Conservation (phyloP, 1,140 invertebrate genomes). For the Sarcophaga peregrina region DNA sequence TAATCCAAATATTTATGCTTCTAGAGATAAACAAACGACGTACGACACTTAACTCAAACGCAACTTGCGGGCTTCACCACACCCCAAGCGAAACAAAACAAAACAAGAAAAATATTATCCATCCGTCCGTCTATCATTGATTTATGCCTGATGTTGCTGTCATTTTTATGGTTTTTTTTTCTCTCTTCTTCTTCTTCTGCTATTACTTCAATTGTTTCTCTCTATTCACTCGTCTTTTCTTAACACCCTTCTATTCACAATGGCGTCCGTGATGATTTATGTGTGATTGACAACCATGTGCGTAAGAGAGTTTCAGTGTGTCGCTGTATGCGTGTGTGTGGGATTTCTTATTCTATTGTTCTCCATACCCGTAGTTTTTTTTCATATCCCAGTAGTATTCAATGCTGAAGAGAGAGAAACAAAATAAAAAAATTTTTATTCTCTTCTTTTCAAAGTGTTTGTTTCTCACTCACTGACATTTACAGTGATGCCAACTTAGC, state of each 20-base stretch:
- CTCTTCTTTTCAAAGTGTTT: background rate
- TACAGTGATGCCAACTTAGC: too few species aligned
- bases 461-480: background rate
- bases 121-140: slow-evolving; percentile 26
- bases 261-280: slow-evolving; percentile 44
- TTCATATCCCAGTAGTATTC: background rate
- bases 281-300: slow-evolving; percentile 40
- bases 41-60: background rate
- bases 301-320: background rate
- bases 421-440: background rate
- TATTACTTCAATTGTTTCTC: slow-evolving; percentile 30
- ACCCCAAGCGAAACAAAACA: slow-evolving; percentile 32
- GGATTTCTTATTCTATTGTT: background rate
- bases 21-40: slow-evolving; percentile 18
- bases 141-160: slow-evolving; percentile 17
- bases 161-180: background rate
- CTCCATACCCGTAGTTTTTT: background rate
- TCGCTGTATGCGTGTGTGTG: background rate
- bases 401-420: background rate
- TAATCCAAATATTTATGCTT: slow-evolving; percentile 40
- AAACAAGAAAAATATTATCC: too few species aligned
- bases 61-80: slow-evolving; percentile 1
- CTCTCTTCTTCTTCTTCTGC: background rate
- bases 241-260: slow-evolving; percentile 12
- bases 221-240: background rate